phyloP scores from a whole-genome alignment of 2,797 vertebrate genomes.

The Aldrovandia affinis region DNA sequence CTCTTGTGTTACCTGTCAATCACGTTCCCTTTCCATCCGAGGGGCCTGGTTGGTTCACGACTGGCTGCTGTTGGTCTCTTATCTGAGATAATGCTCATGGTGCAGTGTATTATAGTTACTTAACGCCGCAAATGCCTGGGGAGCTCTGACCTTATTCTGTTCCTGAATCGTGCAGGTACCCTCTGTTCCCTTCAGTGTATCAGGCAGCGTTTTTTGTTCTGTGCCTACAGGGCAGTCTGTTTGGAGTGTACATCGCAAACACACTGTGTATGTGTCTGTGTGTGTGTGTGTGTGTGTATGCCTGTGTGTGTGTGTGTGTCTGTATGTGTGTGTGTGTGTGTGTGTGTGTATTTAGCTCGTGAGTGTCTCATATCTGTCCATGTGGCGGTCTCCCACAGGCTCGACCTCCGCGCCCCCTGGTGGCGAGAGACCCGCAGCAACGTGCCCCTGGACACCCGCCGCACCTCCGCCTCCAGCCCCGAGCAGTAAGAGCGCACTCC shows the following conservation, averaged over 20 bases:
- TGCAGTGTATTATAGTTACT: neutral
- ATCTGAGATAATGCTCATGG: neutral
- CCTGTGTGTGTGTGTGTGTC: conserved; percentile 57
- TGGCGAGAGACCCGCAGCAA: conserved; percentile 75
- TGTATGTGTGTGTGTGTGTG: conserved; percentile 54
- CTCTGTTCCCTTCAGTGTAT: neutral
- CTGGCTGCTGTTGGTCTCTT: neutral
- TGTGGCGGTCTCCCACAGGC: conserved; percentile 58
- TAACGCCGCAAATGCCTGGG: neutral
- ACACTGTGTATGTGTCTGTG: neutral
- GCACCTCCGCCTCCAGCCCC: conserved; percentile 73
- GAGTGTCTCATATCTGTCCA: neutral
- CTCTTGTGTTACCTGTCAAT: neutral
- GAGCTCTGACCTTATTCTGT: neutral
- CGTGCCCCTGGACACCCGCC: conserved; percentile 64
- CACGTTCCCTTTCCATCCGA: neutral
- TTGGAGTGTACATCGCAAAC: neutral
- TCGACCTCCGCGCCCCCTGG: conserved; percentile 75
- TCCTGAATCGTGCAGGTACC: neutral
- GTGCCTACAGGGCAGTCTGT: neutral
- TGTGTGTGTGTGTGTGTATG: neutral
- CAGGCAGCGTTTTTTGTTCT: neutral
- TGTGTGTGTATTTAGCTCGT: neutral
- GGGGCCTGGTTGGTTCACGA: neutral
- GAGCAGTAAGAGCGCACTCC: conserved; percentile 71